A percentile compares a stretch with the other conserved stretches of the same genome.
phyloP scores from a whole-genome alignment of 2,797 vertebrate species.

The Pseudocheirus occidentalis region DNA sequence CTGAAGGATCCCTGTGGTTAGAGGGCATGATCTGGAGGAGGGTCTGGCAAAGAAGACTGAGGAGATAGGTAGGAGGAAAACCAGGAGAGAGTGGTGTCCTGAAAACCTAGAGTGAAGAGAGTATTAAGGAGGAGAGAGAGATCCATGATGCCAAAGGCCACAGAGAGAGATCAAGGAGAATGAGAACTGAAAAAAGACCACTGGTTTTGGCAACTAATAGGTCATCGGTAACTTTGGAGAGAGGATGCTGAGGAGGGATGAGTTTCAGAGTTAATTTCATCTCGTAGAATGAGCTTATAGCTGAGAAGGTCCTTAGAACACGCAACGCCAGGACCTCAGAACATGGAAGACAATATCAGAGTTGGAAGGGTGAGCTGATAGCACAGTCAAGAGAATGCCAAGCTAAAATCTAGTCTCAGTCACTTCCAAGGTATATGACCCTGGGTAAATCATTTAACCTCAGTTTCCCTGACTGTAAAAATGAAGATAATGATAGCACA shows the following conservation, averaged over 20 bases:
- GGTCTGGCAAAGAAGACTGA: too few relatives aligned
- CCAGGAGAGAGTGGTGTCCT: too few relatives aligned
- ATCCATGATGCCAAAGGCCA: too few relatives aligned
- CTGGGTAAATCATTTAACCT: not conserved
- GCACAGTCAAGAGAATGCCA: not conserved
- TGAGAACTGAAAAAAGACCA: not conserved
- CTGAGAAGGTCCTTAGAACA: not conserved
- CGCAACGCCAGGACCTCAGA: not conserved
- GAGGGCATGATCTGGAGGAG: too few relatives aligned
- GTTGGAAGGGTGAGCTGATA: not conserved
- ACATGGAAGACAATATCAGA: not conserved
- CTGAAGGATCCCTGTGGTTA: too few relatives aligned
- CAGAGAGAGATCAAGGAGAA: not conserved
- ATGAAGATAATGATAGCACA: not conserved
- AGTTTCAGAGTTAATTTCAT: not conserved
- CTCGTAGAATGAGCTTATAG: not conserved
- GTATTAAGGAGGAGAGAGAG: not conserved
- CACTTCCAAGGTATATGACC: not conserved
- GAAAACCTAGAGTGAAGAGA: not conserved
- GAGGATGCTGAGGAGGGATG: not conserved
- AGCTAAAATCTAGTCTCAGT: not conserved
- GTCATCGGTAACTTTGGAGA: not conserved
- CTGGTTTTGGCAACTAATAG: too few relatives aligned
- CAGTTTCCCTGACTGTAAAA: not conserved
- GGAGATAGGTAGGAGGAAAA: too few relatives aligned